phyloP scores from a whole-genome alignment of 2,888 invertebrate genomes.

The Cylindroiulus punctatus region DNA sequence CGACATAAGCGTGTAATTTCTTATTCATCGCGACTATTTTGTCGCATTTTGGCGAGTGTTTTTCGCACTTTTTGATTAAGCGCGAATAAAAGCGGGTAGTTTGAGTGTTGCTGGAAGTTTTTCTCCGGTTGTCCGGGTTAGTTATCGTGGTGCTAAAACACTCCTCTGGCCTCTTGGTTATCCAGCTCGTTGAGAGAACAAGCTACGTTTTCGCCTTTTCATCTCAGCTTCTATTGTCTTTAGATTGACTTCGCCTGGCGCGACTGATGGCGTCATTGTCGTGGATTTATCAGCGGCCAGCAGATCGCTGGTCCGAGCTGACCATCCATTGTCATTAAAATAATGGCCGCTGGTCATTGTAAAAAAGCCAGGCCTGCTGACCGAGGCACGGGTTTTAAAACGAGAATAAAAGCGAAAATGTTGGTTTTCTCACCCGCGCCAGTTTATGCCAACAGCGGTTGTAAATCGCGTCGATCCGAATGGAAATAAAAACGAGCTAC shows the following conservation, averaged over 20 bases:
- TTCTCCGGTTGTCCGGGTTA: neutral
- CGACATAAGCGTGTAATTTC: neutral
- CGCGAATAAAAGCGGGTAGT: neutral
- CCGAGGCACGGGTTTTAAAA: no score
- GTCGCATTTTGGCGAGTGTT: no score
- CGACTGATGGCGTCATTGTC: neutral
- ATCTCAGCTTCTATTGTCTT: neutral
- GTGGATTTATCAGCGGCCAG: neutral
- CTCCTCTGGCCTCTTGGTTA: no score
- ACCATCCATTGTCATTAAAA: slow-evolving; percentile 23
- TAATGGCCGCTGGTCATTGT: slow-evolving; percentile 9
- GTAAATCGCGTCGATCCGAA: neutral
- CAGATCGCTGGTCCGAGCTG: neutral
- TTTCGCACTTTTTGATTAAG: slow-evolving; percentile 17
- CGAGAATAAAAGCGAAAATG: neutral
- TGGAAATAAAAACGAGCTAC: slow-evolving; percentile 6
- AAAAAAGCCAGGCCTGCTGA: no score
- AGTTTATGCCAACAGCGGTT: neutral
- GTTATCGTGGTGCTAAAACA: neutral
- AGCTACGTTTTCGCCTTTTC: neutral
- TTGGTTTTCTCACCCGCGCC: neutral
- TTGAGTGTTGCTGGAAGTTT: neutral
- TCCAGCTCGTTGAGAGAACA: no score
- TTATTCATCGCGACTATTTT: neutral
- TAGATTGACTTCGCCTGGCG: neutral